These are phyloP conservation scores for Epicauta chinensis DNA, from an alignment of 1,140 invertebrate species.

Conservation along the genomic window DNA sequence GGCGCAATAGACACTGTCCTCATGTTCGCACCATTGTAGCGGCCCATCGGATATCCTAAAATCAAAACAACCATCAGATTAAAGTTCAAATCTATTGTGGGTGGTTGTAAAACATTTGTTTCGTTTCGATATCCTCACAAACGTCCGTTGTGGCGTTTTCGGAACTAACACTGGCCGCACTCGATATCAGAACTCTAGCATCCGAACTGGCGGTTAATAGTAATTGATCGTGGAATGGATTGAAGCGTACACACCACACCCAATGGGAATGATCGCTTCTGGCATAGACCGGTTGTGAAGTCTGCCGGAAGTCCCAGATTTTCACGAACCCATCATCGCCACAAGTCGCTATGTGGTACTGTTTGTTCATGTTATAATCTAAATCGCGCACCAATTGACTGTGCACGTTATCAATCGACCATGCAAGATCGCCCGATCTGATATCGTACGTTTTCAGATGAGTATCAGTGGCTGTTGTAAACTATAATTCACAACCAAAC, in stretches of 20 bases:
- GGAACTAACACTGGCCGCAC: slow-evolving; percentile 81
- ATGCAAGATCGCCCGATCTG: slow-evolving; percentile 61
- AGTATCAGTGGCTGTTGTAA: slow-evolving; percentile 53
- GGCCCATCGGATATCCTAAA: slow-evolving; percentile 69
- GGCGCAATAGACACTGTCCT: slow-evolving; percentile 95
- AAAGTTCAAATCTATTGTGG: slow-evolving; percentile 5
- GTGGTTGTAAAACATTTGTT: slow-evolving; percentile 33
- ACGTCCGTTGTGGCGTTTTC: slow-evolving; percentile 34
- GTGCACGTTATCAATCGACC: slow-evolving; percentile 82
- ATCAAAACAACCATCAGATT: slow-evolving; percentile 12
- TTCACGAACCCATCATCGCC: slow-evolving; percentile 92
- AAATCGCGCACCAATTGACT: slow-evolving; percentile 82
- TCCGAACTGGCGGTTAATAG: slow-evolving; percentile 94
- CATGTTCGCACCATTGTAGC: slow-evolving; percentile 88
- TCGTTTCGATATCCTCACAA: slow-evolving; percentile 29
- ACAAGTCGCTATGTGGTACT: slow-evolving; percentile 88
- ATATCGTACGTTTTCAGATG: slow-evolving; percentile 84
- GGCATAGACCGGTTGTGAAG: slow-evolving; percentile 68
- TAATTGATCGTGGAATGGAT: slow-evolving; percentile 95
- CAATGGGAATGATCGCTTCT: slow-evolving; percentile 92
- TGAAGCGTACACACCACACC: slow-evolving; percentile 91
- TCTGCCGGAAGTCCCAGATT: slow-evolving; percentile 92
- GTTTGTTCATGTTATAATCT: slow-evolving; percentile 96
- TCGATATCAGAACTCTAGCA: slow-evolving; percentile 81
- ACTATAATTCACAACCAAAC: slow-evolving; percentile 28